Base-by-base conservation (phyloP, 2,113 vertebrate genomes). In the Gavialis gangeticus region DNA sequence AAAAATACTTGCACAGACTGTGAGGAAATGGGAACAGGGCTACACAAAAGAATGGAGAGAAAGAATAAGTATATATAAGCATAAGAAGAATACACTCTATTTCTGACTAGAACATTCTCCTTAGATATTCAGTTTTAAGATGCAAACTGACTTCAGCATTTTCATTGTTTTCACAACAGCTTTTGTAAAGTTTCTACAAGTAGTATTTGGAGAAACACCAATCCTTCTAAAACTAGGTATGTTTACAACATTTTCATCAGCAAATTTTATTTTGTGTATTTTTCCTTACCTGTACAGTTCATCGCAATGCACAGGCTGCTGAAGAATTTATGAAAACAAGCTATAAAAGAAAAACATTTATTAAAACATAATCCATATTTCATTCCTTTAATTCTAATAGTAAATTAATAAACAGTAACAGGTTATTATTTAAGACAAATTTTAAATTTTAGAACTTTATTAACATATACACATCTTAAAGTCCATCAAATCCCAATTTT, bases 221-320 rank as follows among this genome's bases (percentile, higher is more conserved):
- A 0, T n/a, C 6, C 67, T 28, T 79, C 77, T 66, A 22, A 46
- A 88, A 84, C 77, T 82, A 82, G 12, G 62, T 66, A 67, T 57
- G 1, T 37, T 21, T 85, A 24, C 83, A 89, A 57, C 0, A n/a
- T 10, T 77, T 87, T 27, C 15, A 25, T 5, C 2, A 84, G 83
- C 71, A 79, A 4, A 56, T 1, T 46, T 5, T 17, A 57, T 22
- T 73, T 22, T 7, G 8, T 1, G 16, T 64, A 89, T 92, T 85
- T 79, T 90, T 4, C 22, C 92, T 92, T 96, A 97, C 95, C 92
- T 78, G 46, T 4, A 46, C 63, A 73, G 21, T 81, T 85, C 57
- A 76, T 73, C 0, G 77, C 90, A 91, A 75, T 78, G 66, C 79
- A 73, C 10, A 75, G 19, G 8, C 60, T 17, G 76, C 27, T 89